Percentiles rank a stretch among this genome's conserved stretches.
These are phyloP conservation scores for Cossypha heuglini DNA, from an alignment of 2,797 vertebrate genomes.

Conservation along the genomic window DNA sequence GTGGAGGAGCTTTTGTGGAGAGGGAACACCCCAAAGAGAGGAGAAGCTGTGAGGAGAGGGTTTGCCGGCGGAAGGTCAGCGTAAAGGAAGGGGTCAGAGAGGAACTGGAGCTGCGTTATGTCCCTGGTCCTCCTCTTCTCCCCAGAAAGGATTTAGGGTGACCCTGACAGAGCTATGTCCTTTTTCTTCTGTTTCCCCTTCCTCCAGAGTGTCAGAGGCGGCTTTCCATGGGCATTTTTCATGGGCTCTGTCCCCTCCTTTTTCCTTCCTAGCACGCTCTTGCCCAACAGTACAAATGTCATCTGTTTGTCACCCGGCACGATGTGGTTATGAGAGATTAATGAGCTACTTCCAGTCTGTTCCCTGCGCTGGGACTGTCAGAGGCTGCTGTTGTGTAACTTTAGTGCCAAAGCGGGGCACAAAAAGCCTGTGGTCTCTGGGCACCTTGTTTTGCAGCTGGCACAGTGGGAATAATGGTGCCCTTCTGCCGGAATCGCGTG, in stretches of 20 bases:
- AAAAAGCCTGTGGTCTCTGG: neutral
- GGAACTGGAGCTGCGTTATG: rapidly evolving
- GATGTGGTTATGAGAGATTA: neutral
- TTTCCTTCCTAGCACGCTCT: neutral
- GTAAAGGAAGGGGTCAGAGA: neutral
- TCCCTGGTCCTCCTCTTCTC: neutral
- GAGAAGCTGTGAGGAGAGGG: neutral
- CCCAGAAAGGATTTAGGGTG: neutral
- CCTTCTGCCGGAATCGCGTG: neutral
- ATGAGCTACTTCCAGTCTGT: neutral
- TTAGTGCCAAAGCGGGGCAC: neutral
- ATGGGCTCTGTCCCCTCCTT: neutral
- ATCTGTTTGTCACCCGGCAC: neutral
- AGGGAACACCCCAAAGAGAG: neutral
- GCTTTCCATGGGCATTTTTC: neutral
- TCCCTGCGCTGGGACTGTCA: neutral
- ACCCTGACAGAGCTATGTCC: rapidly evolving
- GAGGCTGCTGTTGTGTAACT: neutral
- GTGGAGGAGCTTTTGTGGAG: neutral
- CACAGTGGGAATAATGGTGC: neutral
- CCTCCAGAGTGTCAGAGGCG: neutral
- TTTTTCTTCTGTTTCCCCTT: neutral
- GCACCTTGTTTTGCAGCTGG: neutral
- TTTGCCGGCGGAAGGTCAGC: neutral
- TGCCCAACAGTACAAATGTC: neutral